Base-by-base conservation (phyloP, 2,888 invertebrate genomes). In the Yponomeuta evonymella region DNA sequence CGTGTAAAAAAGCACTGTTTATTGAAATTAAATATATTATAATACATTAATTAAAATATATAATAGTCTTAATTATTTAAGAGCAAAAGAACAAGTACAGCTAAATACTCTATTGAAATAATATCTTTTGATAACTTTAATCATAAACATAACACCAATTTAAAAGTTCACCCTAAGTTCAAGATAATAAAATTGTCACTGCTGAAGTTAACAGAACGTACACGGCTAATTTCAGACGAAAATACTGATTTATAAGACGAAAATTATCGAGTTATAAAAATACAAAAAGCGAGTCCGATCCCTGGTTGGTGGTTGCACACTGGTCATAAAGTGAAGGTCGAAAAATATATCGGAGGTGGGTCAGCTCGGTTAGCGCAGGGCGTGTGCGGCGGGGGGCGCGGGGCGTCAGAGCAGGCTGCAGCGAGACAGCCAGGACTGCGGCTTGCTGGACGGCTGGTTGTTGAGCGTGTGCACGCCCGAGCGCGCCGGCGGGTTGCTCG, bases 361-460 rank as follows among this genome's bases (percentile, higher is more conserved):
- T 80, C 76, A 74, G 63, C 69, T 71, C 72, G 29, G 29, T 48
- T 65, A 69, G 64, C 51, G 51, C 51, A n/a, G 66, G 12, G 67
- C 58, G 33, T 29, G 67, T 58, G 36, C 30, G 51, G 51, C 36
- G 68, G 70, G 70, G 65, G 71, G 71, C 72, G 29, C 74, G 75
- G 73, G 80, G 79, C 78, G 79, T 81, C 97, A 97, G 94, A 97
- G 97, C 93, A 97, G 89, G 88, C 95, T 94, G 94, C 97, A 97
- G 88, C 96, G 95, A 71, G 97, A 95, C 83, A 97, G 93, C 97
- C 97, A 97, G 86, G 96, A 96, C 76, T 96, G 94, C 75, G 96
- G 95, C 93, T 96, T 97, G 90, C 95, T 95, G 87, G 94, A 94
- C 81, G 95, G 95, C 86, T 97, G 97, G 82, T 94, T 94, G 75